Evolutionary conservation across 2,797 vertebrate species (phyloP).

Genomic region (Crax fasciolata): DNA sequence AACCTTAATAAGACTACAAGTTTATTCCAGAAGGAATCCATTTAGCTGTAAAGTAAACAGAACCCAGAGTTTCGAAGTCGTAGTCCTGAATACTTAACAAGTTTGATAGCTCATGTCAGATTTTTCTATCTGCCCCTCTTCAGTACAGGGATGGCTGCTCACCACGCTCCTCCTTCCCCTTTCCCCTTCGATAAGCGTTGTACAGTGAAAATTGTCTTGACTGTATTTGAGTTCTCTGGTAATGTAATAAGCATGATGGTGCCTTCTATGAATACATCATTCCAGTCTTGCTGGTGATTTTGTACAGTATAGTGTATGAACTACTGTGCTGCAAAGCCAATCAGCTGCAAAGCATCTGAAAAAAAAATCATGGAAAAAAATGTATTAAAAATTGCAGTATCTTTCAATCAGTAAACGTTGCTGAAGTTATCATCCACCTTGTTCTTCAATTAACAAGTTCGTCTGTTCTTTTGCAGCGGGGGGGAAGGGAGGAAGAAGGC

Average conservation of each 20-base stretch:
- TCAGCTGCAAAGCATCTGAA: constrained; percentile 83
- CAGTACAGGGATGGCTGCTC: constrained; percentile 86
- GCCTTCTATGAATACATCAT: constrained; percentile 95
- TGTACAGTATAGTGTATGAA: constrained; percentile 87
- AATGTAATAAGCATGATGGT: constrained; percentile 95
- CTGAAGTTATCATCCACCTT: constrained; percentile 77
- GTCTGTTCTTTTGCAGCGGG: constrained; percentile 74
- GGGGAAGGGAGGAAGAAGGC: constrained; percentile 71
- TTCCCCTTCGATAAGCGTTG: constrained; percentile 85
- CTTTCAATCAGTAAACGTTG: constrained; percentile 85
- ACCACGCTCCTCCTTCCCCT: constrained; percentile 78
- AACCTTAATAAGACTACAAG: constrained; percentile 86
- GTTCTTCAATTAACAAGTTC: constrained; percentile 78
- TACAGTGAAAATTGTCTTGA: constrained; percentile 92
- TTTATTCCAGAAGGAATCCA: constrained; percentile 81
- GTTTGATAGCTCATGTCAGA: constrained; percentile 75
- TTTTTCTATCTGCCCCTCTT: constrained; percentile 86
- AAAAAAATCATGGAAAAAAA: constrained; percentile 81
- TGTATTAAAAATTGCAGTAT: constrained; percentile 86
- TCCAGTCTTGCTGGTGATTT: constrained; percentile 92
- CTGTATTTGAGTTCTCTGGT: constrained; percentile 89
- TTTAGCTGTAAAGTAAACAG: constrained; percentile 81
- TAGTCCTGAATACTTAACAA: constrained; percentile 76
- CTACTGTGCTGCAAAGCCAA: constrained; percentile 86
- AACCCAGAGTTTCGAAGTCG: constrained; percentile 78